phyloP scores from a whole-genome alignment of 2,797 vertebrate genomes.

The Pachyuromys duprasi region DNA sequence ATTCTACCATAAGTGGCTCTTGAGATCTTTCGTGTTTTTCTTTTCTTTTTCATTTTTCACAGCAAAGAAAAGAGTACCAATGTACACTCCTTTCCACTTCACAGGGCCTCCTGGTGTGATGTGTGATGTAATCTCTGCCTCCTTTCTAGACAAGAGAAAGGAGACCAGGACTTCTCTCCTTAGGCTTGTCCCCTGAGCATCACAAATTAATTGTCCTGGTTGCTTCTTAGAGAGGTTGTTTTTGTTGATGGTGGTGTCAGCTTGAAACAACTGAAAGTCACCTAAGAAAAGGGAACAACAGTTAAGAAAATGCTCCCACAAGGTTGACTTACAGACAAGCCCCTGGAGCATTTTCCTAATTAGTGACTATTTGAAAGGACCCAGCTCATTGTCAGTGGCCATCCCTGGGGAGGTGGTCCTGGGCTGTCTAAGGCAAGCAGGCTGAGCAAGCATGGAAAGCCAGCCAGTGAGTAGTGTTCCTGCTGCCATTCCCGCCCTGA shows the following conservation, averaged over 20 bases:
- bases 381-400: background rate
- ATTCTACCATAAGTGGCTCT: background rate
- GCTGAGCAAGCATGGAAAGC: background rate
- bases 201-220: background rate
- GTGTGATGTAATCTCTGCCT: background rate
- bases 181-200: background rate
- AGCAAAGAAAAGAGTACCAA: background rate
- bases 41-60: background rate
- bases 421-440: too few relatives aligned
- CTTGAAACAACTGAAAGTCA: background rate
- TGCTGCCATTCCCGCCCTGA: background rate
- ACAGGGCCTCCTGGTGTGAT: fast-evolving
- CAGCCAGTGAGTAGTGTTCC: background rate
- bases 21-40: background rate
- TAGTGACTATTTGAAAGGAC: too few relatives aligned
- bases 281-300: background rate
- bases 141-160: background rate
- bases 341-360: background rate
- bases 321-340: background rate
- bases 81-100: background rate
- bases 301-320: background rate
- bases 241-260: background rate
- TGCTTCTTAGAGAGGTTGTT: background rate
- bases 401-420: background rate
- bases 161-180: background rate